These are phyloP conservation scores for Chionodraco myersi DNA, from an alignment of 2,113 vertebrate genomes.

Conservation along the genomic window DNA sequence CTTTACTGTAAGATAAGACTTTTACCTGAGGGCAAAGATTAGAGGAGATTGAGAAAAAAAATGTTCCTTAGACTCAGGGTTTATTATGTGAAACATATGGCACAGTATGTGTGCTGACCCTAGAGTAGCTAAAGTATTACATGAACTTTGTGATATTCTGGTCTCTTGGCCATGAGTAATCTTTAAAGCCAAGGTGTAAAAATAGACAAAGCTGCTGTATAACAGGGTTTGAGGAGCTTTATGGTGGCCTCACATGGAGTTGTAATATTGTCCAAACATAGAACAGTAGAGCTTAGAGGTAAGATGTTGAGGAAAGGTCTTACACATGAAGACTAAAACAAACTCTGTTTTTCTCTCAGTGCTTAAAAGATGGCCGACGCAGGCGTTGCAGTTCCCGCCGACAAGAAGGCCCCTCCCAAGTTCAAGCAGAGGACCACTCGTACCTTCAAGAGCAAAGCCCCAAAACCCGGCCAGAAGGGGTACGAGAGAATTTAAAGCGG, in stretches of 20 bases:
- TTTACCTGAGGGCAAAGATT: slow-evolving; percentile 10
- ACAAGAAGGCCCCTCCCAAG: slow-evolving; percentile 79
- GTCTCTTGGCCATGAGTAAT: slow-evolving; percentile 40
- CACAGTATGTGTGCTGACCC: neutral
- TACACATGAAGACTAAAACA: slow-evolving; percentile 17
- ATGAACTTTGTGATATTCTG: slow-evolving; percentile 13
- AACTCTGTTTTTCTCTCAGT: slow-evolving; percentile 1
- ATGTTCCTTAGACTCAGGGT: neutral
- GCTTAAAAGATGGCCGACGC: slow-evolving; percentile 56
- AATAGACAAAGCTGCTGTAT: slow-evolving; percentile 67
- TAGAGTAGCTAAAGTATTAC: slow-evolving; percentile 21
- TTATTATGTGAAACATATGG: slow-evolving; percentile 1
- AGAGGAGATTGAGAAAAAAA: slow-evolving; percentile 29
- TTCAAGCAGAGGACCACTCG: slow-evolving; percentile 78
- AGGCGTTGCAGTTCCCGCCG: slow-evolving; percentile 53
- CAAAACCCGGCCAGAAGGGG: slow-evolving; percentile 92
- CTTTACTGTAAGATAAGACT: neutral
- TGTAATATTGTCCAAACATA: slow-evolving; percentile 37
- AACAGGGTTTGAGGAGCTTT: slow-evolving; percentile 40
- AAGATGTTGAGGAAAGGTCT: slow-evolving; percentile 9
- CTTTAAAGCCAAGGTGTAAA: slow-evolving; percentile 55
- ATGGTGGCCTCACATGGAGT: slow-evolving; percentile 32
- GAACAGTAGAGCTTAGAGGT: neutral
- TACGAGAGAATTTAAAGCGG: slow-evolving; percentile 41
- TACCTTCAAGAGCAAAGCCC: slow-evolving; percentile 91